These are phyloP conservation scores for Polyommatus icarus DNA, from an alignment of 2,888 invertebrate species.

Conservation along the genomic window DNA sequence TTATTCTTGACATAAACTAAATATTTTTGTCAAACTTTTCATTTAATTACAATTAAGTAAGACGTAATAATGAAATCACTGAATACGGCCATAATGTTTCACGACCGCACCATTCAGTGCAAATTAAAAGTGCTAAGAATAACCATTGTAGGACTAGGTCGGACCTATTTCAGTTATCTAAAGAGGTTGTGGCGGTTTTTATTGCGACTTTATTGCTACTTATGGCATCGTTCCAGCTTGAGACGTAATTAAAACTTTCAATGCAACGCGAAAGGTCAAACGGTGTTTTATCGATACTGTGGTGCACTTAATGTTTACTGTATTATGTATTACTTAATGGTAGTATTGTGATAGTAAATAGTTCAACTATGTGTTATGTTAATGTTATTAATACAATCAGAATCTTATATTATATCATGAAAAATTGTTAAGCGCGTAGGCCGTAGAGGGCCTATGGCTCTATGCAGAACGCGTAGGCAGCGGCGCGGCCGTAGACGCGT, in stretches of 20 bases:
- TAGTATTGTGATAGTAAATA: not conserved
- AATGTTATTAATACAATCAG: too few relatives aligned
- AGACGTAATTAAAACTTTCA: constrained; percentile 27
- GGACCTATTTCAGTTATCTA: constrained; percentile 6
- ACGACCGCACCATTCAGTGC: not conserved
- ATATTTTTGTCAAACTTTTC: too few relatives aligned
- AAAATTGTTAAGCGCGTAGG: too few relatives aligned
- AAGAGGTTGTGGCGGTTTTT: constrained; percentile 7
- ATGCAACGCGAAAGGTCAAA: constrained; percentile 18
- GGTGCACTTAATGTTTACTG: not conserved
- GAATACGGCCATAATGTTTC: too few relatives aligned
- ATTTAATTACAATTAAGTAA: too few relatives aligned
- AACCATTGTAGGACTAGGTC: not conserved
- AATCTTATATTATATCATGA: too few relatives aligned
- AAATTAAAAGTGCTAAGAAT: not conserved
- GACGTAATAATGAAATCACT: too few relatives aligned
- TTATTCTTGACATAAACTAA: too few relatives aligned
- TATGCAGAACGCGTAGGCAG: too few relatives aligned
- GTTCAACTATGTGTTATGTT: too few relatives aligned
- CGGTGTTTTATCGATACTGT: not conserved
- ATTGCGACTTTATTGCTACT: constrained; percentile 12
- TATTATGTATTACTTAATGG: not conserved
- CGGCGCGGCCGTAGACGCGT: too few relatives aligned
- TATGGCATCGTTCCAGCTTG: constrained; percentile 26
- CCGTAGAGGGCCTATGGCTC: too few relatives aligned